Base-by-base conservation (phyloP, 2,113 vertebrate species). In the Poeciliopsis turrubarensis region DNA sequence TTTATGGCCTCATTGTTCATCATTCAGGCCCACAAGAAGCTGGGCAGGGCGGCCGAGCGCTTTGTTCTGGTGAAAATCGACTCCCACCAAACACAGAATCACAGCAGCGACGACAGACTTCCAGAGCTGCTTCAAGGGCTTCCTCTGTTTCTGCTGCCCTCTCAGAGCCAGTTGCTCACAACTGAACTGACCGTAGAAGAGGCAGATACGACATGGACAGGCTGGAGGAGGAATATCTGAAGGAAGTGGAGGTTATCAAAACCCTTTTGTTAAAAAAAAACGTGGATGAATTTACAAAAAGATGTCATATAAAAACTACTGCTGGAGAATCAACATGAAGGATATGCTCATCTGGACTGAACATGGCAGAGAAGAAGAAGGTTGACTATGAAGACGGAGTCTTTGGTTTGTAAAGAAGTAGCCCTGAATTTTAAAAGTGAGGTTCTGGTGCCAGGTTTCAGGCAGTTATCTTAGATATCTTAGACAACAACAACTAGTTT, bases 1-100 rank as follows among this genome's bases (percentile, higher is more conserved):
- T 97, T 98, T 0, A 83, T 89, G 0, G 94, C 96, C 0, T 94
- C 93, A 1, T 89, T 99, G 64, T 91, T 81, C 82, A 93, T 94
- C 65, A 83, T 97, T 79, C 73, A 96, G 63, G 80, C 87, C 0
- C 91, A 86, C 87, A 94, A 94, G 72, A 0, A 81, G 37, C 64
- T 83, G 71, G 94, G 87, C 0, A 74, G 68, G 0, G 91, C 90
- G 1, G 25, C 1, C 0, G 91, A 95, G 27, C 89, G 4, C 74
- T 98, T 97, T 0, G 19, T 95, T 26, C 89, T 96, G 44, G 95
- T 93, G 70, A 94, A 80, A 63, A 95, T 97, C 60, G 96, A 96
- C 65, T 75, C 92, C 1, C 27, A 62, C 6, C 13, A 26, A 9
- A 65, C 1, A 44, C 32, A 72, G 60, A n/a, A 41, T 63, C 57